Conservation (phyloP, 1,140 invertebrate species). For the Trypoxylus dichotomus region DNA sequence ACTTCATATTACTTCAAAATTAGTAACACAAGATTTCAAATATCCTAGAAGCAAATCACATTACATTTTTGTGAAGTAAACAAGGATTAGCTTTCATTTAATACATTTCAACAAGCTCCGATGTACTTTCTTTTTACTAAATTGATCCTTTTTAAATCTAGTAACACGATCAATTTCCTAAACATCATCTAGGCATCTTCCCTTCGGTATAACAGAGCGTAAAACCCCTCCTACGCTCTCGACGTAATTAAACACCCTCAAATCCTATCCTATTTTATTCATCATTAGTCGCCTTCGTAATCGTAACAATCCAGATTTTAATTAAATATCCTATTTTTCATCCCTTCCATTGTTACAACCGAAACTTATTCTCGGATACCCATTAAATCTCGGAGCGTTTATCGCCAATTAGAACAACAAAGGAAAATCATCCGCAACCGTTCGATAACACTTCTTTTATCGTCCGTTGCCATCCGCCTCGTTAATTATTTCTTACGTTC, state of each 20-base stretch:
- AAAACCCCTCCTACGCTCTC: background rate
- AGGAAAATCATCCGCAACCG: conserved; percentile 5
- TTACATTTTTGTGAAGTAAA: too few species aligned
- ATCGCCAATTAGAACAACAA: background rate
- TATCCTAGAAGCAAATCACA: too few species aligned
- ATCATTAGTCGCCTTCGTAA: background rate
- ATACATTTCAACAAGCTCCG: too few species aligned
- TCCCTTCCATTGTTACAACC: background rate
- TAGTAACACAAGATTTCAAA: too few species aligned
- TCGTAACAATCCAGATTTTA: background rate
- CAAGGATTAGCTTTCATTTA: too few species aligned
- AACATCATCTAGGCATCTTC: background rate
- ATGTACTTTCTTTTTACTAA: too few species aligned
- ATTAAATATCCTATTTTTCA: background rate
- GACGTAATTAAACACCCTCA: background rate
- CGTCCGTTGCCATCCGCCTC: background rate
- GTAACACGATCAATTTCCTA: too few species aligned
- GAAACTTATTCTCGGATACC: background rate
- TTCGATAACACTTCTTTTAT: conserved; percentile 7
- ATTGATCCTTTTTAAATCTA: too few species aligned
- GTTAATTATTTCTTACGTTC: background rate
- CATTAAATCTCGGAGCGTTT: background rate
- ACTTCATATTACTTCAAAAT: too few species aligned
- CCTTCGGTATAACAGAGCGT: background rate
- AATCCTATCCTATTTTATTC: background rate